Conservation (phyloP, 2,888 invertebrate genomes). For the Pseudococcus longispinus region DNA sequence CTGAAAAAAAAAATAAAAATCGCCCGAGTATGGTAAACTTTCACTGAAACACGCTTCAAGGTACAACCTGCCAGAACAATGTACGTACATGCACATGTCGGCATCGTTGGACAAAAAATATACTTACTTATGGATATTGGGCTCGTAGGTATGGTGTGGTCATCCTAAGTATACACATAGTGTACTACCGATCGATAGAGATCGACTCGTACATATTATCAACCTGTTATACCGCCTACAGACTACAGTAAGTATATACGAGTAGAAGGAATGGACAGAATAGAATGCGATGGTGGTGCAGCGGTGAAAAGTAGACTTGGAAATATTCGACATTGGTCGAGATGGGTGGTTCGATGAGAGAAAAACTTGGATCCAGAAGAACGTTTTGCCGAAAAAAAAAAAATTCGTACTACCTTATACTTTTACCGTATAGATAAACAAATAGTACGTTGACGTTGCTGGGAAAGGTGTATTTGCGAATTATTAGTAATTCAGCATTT, state of each 20-base stretch:
- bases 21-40: constrained; percentile 20
- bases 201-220: background rate
- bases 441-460: background rate
- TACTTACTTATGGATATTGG: no score
- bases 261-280: background rate
- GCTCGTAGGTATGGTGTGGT: background rate
- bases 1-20: background rate
- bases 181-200: background rate
- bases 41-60: constrained; percentile 31
- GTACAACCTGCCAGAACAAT: constrained; percentile 22
- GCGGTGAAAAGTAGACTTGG: background rate
- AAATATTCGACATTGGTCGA: background rate
- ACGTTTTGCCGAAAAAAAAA: background rate
- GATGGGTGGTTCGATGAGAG: background rate
- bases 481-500: background rate
- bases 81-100: background rate
- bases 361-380: background rate
- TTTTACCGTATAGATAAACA: background rate
- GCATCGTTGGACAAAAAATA: background rate
- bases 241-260: background rate
- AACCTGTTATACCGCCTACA: background rate
- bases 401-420: background rate
- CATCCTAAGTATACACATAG: background rate
- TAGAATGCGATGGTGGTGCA: background rate
- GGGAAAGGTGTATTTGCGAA: background rate